Percentiles rank a stretch among this genome's conserved stretches.
These are phyloP conservation scores for Proterorhinus semilunaris DNA, from an alignment of 2,113 vertebrate species.

Conservation along the genomic window DNA sequence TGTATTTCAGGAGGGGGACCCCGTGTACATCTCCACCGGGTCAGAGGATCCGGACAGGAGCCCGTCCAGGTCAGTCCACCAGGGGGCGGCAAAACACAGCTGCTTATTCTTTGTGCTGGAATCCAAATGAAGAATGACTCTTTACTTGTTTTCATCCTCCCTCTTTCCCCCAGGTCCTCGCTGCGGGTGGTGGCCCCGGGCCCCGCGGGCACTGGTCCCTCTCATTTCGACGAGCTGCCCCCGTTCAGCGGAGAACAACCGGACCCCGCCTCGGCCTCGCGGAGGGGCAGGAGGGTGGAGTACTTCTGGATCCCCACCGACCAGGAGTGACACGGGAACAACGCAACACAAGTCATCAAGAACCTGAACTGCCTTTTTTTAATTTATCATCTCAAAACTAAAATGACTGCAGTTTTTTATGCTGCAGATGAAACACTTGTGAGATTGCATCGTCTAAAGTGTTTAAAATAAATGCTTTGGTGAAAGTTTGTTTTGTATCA, in stretches of 20 bases:
- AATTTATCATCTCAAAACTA: too few relatives aligned
- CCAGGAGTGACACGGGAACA: constrained; percentile 20
- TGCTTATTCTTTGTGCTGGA: neutral
- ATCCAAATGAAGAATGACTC: too few relatives aligned
- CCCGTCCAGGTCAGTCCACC: constrained; percentile 57
- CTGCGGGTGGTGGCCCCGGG: constrained; percentile 65
- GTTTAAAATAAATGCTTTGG: neutral
- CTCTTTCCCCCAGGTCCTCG: constrained; percentile 51
- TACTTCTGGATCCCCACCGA: constrained; percentile 72
- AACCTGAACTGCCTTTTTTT: neutral
- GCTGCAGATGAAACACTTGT: too few relatives aligned
- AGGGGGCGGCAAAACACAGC: constrained; percentile 2
- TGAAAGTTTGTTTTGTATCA: neutral
- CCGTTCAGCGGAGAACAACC: constrained; percentile 51
- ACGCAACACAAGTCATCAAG: neutral
- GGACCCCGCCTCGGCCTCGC: neutral
- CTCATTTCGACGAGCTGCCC: constrained; percentile 71
- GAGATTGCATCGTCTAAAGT: too few relatives aligned
- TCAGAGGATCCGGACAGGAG: constrained; percentile 67
- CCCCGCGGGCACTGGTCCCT: constrained; percentile 23
- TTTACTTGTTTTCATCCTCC: too few relatives aligned
- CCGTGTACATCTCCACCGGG: constrained; percentile 72
- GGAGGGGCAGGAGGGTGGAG: constrained; percentile 54
- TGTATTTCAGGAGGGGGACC: constrained; percentile 71
- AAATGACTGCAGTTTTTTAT: too few relatives aligned